Conservation (phyloP, 2,888 invertebrate genomes). For the Polyommatus iphigenia region DNA sequence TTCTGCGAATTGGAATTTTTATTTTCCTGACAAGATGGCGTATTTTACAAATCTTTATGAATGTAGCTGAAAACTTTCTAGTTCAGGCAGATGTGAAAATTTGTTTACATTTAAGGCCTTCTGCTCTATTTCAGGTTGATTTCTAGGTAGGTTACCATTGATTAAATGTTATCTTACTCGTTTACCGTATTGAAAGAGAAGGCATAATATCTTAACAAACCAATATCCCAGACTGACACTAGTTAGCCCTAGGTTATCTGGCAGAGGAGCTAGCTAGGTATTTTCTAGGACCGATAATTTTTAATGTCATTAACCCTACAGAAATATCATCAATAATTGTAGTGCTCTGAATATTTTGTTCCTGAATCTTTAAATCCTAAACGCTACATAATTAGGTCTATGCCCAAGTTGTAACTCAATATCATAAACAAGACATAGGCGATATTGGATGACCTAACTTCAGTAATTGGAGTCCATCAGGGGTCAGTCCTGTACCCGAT, state of each 20-base stretch:
- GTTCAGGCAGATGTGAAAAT: neutral
- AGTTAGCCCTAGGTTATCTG: too few species aligned
- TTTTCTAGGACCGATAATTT: too few species aligned
- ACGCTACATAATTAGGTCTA: neutral
- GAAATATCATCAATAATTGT: too few species aligned
- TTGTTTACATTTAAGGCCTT: neutral
- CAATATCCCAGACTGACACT: too few species aligned
- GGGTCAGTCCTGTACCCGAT: neutral
- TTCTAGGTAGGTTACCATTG: too few species aligned
- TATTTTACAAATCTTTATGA: constrained; percentile 17
- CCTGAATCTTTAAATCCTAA: neutral
- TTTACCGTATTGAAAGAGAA: too few species aligned
- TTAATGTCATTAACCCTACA: too few species aligned
- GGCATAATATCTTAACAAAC: too few species aligned
- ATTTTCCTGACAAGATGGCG: constrained; percentile 19
- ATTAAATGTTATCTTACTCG: too few species aligned
- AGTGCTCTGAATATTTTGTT: neutral
- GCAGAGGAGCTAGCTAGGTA: too few species aligned
- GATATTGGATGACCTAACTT: constrained; percentile 22
- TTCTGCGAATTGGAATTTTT: constrained; percentile 10
- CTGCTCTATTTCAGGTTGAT: neutral
- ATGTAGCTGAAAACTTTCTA: neutral
- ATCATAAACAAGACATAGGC: constrained; percentile 18
- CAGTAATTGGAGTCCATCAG: constrained; percentile 14
- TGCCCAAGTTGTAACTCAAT: neutral